These are phyloP conservation scores for Lichenostomus cassidix DNA, from an alignment of 2,113 vertebrate genomes.

Conservation along the genomic window DNA sequence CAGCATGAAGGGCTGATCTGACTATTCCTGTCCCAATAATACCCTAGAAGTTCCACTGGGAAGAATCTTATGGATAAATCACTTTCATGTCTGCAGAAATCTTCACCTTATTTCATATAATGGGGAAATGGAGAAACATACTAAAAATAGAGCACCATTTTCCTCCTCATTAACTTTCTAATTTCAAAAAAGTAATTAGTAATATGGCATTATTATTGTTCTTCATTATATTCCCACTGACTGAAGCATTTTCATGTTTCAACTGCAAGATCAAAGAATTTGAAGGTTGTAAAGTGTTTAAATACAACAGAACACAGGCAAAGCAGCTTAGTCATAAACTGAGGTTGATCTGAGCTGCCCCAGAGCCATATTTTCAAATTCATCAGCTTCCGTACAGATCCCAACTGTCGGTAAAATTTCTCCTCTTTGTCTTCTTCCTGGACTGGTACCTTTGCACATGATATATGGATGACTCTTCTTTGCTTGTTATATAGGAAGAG, in stretches of 20 bases:
- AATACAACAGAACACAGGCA: neutral
- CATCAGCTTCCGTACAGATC: neutral
- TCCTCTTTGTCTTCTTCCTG: neutral
- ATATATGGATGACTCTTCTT: neutral
- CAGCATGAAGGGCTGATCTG: accelerated
- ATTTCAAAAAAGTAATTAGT: constrained; percentile 42
- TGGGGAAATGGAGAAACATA: neutral
- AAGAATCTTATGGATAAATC: neutral
- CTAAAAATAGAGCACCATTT: neutral
- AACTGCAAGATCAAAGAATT: neutral
- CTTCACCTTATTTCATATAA: neutral
- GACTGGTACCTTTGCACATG: neutral
- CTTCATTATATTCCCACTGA: neutral
- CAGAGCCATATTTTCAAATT: neutral
- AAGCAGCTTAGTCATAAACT: neutral
- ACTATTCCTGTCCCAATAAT: neutral
- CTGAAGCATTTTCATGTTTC: neutral
- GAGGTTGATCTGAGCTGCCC: neutral
- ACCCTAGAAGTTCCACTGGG: neutral
- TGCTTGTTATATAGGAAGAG: neutral
- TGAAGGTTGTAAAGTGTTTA: neutral
- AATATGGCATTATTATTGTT: neutral
- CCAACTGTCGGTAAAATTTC: neutral
- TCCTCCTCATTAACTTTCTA: constrained; percentile 29
- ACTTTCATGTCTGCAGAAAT: neutral